Conservation (phyloP, 2,797 vertebrate genomes). For the Catharus ustulatus region DNA sequence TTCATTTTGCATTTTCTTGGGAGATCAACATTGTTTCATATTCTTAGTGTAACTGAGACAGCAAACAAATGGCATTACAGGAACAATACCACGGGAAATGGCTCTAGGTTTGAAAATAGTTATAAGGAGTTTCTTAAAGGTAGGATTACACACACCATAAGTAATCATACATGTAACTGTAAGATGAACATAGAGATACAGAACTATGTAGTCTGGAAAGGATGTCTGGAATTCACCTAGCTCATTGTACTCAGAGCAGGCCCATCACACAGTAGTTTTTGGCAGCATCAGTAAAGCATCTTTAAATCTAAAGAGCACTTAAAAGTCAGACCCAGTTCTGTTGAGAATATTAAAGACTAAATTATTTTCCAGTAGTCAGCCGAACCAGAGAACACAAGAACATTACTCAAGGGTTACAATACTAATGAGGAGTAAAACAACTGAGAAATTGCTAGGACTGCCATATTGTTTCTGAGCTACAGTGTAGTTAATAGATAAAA, state of each 20-base stretch:
- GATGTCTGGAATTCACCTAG: neutral
- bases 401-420: neutral
- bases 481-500: neutral
- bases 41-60: neutral
- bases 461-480: neutral
- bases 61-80: neutral
- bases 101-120: neutral
- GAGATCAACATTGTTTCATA: neutral
- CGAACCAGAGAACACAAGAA: neutral
- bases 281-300: neutral
- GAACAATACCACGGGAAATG: neutral
- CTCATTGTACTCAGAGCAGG: neutral
- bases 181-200: neutral
- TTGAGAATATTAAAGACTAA: neutral
- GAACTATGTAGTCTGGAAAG: neutral
- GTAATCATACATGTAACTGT: neutral
- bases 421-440: neutral
- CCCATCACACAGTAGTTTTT: neutral
- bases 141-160: neutral
- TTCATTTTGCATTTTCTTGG: neutral
- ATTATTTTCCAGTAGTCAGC: neutral
- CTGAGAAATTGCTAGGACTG: neutral
- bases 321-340: neutral
- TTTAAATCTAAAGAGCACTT: neutral
- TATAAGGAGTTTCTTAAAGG: neutral